These are phyloP conservation scores for Onychorhynchus coronatus DNA, from an alignment of 2,113 vertebrate genomes.

Conservation along the genomic window DNA sequence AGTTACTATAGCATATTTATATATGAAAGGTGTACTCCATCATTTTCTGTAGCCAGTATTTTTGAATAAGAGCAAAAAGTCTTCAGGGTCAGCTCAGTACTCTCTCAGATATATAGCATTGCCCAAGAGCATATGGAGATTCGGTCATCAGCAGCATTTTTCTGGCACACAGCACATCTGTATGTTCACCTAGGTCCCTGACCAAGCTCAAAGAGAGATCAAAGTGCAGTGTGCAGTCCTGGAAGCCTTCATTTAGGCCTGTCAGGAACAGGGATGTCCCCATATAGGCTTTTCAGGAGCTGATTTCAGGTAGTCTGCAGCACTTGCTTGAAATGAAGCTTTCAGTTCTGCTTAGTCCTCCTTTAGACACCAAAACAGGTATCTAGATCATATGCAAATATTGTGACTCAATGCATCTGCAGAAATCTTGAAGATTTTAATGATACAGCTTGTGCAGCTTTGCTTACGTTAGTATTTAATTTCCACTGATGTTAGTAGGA, in stretches of 20 bases:
- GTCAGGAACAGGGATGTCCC: not conserved
- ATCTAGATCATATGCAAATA: not conserved
- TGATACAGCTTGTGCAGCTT: not conserved
- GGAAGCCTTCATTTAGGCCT: not conserved
- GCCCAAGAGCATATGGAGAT: accelerated
- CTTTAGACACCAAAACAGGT: not conserved
- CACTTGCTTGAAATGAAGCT: not conserved
- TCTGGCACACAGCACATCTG: not conserved
- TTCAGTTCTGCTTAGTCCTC: not conserved
- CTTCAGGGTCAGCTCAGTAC: not conserved
- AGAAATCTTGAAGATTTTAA: not conserved
- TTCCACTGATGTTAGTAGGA: not conserved
- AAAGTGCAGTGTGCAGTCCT: not conserved
- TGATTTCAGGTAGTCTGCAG: not conserved
- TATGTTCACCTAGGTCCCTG: accelerated
- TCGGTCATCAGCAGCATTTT: not conserved
- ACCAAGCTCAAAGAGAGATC: not conserved
- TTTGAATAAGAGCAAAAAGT: not conserved
- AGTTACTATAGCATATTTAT: not conserved
- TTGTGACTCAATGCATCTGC: not conserved
- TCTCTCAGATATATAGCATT: not conserved
- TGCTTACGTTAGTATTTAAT: not conserved
- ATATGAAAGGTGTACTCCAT: not conserved
- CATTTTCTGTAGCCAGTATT: not conserved
- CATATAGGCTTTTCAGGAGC: not conserved